These are phyloP conservation scores for Actenoides hombroni DNA, from an alignment of 2,113 vertebrate genomes.

Conservation along the genomic window DNA sequence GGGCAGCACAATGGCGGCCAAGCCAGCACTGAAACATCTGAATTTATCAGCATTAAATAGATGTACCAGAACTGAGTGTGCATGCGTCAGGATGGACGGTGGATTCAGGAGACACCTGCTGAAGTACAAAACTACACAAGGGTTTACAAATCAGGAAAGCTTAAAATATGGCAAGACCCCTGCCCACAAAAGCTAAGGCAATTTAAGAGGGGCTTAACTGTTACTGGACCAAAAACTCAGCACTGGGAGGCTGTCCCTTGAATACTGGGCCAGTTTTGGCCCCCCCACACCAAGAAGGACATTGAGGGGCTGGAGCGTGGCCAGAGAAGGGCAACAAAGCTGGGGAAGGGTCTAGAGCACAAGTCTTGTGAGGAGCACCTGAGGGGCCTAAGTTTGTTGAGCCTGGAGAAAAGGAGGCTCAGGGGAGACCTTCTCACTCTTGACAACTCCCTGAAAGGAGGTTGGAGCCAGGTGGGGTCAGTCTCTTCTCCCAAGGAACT, in stretches of 20 bases:
- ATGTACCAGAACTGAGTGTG: neutral
- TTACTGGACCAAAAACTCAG: neutral
- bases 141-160: neutral
- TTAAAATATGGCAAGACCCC: neutral
- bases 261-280: no score
- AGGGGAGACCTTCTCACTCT: no score
- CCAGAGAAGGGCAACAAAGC: no score
- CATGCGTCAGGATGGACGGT: accelerated
- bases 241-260: neutral
- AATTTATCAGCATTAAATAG: neutral
- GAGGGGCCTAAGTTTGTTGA: no score
- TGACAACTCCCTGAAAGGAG: no score
- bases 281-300: no score
- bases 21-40: neutral
- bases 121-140: neutral
- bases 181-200: neutral
- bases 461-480: no score
- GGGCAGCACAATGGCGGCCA: neutral
- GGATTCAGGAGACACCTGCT: neutral
- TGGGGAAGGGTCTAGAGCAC: no score
- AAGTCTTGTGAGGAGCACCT: no score
- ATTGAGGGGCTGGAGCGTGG: no score
- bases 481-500: neutral
- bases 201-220: accelerated
- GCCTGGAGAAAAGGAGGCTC: no score